Conservation (phyloP, 2,797 vertebrate genomes). For the Pangasius macronema region DNA sequence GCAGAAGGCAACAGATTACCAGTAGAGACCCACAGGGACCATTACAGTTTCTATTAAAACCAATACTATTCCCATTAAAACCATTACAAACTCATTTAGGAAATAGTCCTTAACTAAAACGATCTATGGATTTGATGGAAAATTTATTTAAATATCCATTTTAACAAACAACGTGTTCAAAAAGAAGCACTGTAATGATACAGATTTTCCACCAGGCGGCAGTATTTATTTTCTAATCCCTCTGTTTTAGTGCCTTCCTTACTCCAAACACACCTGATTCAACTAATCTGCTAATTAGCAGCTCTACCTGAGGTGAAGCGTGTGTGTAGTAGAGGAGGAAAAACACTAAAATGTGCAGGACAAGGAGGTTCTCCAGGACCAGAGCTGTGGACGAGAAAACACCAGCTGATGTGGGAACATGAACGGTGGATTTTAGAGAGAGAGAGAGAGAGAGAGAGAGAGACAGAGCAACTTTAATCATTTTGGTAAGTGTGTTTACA, state of each 20-base stretch:
- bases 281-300: not conserved
- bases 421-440: not conserved
- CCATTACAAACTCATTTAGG: not conserved
- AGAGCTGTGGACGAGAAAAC: not conserved
- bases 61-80: no score
- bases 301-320: not conserved
- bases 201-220: constrained; percentile 16
- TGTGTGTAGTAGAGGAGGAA: not conserved
- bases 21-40: no score
- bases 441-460: not conserved
- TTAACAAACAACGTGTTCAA: not conserved
- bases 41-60: no score
- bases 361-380: not conserved
- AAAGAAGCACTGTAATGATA: not conserved
- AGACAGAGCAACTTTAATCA: not conserved
- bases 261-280: not conserved
- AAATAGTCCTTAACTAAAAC: not conserved
- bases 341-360: not conserved
- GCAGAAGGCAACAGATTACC: no score
- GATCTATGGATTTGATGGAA: not conserved
- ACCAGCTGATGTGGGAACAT: not conserved
- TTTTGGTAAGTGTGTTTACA: not conserved
- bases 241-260: not conserved
- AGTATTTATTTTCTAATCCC: not conserved
- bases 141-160: not conserved